phyloP scores from a whole-genome alignment of 2,888 invertebrate genomes.

The Amblyteles armatorius region DNA sequence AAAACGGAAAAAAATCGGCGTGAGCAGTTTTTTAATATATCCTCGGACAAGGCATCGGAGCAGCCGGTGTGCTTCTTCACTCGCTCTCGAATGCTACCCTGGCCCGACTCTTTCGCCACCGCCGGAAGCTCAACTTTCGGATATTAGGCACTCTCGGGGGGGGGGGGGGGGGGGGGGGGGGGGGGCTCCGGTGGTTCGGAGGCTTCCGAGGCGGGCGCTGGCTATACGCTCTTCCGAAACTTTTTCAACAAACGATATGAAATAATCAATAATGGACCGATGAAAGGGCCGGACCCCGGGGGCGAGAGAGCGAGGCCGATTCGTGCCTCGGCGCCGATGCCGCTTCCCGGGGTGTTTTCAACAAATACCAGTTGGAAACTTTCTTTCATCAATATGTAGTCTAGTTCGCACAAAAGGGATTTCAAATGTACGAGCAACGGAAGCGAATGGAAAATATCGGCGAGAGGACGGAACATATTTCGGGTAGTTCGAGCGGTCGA shows the following conservation, averaged over 20 bases:
- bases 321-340: neutral
- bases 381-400: slow-evolving; percentile 14
- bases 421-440: neutral
- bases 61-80: slow-evolving; percentile 62
- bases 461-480: neutral
- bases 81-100: slow-evolving; percentile 12
- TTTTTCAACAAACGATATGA: slow-evolving; percentile 40
- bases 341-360: slow-evolving; percentile 9
- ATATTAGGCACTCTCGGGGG: slow-evolving; percentile 36
- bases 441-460: slow-evolving; percentile 1
- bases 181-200: neutral
- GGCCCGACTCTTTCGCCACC: slow-evolving; percentile 37
- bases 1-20: slow-evolving; percentile 40
- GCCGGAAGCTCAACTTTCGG: slow-evolving; percentile 48
- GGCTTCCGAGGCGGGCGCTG: slow-evolving; percentile 1
- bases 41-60: slow-evolving; percentile 63
- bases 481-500: neutral
- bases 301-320: neutral
- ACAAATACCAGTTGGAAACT: slow-evolving; percentile 17
- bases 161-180: neutral
- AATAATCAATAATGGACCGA: slow-evolving; percentile 59
- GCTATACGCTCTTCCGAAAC: slow-evolving; percentile 29
- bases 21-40: slow-evolving; percentile 70
- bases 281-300: slow-evolving; percentile 23
- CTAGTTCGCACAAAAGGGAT: slow-evolving; percentile 4